phyloP scores from a whole-genome alignment of 1,140 invertebrate genomes.

The Meloidogyne exigua region DNA sequence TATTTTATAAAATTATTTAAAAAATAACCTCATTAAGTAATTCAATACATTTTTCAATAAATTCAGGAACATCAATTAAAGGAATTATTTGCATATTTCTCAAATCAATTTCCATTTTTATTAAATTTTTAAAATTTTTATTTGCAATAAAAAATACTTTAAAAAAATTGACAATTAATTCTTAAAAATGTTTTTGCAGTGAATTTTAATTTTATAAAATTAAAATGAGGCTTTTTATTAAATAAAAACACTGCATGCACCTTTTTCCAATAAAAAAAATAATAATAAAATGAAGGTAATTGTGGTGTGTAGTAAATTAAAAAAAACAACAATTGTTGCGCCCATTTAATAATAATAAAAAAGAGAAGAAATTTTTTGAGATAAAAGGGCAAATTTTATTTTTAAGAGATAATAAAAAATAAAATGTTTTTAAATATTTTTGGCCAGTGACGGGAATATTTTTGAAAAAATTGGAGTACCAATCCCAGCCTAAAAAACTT shows the following conservation, averaged over 20 bases:
- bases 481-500: not conserved
- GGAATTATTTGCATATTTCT: constrained; percentile 13
- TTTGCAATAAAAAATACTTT: not conserved
- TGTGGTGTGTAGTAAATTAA: not conserved
- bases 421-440: not conserved
- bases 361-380: not conserved
- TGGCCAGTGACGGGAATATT: not conserved
- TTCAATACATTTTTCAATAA: constrained; percentile 32
- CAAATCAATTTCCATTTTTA: not conserved
- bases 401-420: not conserved
- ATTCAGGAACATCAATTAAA: constrained; percentile 24
- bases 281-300: constrained; percentile 1
- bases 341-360: not conserved
- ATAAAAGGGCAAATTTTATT: not conserved
- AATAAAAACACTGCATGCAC: not conserved
- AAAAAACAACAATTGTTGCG: constrained; percentile 4
- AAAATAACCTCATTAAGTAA: constrained; percentile 36
- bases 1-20: not conserved
- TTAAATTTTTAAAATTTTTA: not conserved
- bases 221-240: not conserved
- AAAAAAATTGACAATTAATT: not conserved
- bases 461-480: not conserved
- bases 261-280: not conserved
- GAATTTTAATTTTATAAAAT: not conserved
- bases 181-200: not conserved